These are phyloP conservation scores for Ciconia stormi DNA, from an alignment of 2,113 vertebrate species.

Conservation along the genomic window DNA sequence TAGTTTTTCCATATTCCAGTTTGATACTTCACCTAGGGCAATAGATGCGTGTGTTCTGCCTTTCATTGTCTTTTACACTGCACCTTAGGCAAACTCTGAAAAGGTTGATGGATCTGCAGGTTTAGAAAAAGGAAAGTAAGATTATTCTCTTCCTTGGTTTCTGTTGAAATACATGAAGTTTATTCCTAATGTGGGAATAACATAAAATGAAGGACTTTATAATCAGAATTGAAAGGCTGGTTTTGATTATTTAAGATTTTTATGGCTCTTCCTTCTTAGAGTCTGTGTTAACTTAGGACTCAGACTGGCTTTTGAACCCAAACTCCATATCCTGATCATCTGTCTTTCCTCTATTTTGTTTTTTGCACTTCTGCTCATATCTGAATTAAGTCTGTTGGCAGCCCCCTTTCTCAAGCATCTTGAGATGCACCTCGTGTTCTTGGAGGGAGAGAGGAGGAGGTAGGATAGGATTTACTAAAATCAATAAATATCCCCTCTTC, in stretches of 20 bases:
- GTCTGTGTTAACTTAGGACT: not conserved
- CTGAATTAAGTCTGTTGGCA: not conserved
- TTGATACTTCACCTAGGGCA: not conserved
- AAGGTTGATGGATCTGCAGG: not conserved
- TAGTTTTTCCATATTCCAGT: not conserved
- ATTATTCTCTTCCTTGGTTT: not conserved
- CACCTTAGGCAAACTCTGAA: not conserved
- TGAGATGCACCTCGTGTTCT: not conserved
- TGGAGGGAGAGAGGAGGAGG: not conserved
- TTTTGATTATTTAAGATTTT: not conserved
- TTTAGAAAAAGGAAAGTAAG: not conserved
- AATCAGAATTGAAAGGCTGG: not conserved
- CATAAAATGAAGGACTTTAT: not conserved
- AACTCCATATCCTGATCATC: not conserved
- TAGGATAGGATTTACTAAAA: not conserved
- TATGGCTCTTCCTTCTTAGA: not conserved
- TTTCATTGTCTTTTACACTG: not conserved
- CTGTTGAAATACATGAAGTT: not conserved
- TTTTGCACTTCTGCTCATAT: not conserved
- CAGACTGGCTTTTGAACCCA: not conserved
- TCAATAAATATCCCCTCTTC: not conserved
- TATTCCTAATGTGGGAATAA: not conserved
- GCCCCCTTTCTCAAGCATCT: not conserved
- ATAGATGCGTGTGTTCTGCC: not conserved
- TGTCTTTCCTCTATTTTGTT: not conserved